phyloP scores from a whole-genome alignment of 2,888 invertebrate species.

The Phrixothrix hirtus region DNA sequence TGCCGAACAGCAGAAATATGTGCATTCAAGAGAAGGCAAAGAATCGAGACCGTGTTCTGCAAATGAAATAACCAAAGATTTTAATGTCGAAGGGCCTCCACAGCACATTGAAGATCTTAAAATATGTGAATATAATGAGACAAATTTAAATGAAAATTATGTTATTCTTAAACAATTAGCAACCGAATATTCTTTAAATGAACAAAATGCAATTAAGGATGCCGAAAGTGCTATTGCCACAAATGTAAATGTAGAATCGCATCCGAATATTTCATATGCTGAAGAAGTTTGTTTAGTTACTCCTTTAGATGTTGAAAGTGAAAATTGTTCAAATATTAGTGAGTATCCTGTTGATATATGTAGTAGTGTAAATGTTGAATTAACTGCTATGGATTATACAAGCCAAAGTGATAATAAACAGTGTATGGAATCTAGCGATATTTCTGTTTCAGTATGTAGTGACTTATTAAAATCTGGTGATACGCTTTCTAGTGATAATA shows the following conservation, averaged over 20 bases:
- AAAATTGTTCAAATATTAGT: conserved; percentile 53
- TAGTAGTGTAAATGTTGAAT: conserved; percentile 48
- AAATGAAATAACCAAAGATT: conserved; percentile 51
- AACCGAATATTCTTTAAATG: conserved; percentile 49
- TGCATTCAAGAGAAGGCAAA: conserved; percentile 63
- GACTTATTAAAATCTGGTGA: conserved; percentile 48
- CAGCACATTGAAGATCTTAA: conserved; percentile 49
- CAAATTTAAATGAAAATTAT: conserved; percentile 50
- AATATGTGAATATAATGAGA: conserved; percentile 38
- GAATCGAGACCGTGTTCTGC: conserved; percentile 62
- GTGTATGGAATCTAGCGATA: conserved; percentile 35
- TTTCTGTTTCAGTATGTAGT: conserved; percentile 38
- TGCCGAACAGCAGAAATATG: conserved; percentile 76
- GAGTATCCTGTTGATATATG: conserved; percentile 54
- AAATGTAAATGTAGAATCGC: conserved; percentile 5
- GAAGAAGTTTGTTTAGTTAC: conserved; percentile 55
- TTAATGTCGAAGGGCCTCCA: conserved; percentile 62
- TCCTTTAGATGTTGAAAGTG: conserved; percentile 53
- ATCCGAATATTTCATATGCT: conserved; percentile 53
- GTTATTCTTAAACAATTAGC: conserved; percentile 54
- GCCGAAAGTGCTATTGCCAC: conserved; percentile 5
- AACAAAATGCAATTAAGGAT: conserved; percentile 36
- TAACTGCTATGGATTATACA: conserved; percentile 46
- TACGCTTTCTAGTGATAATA: conserved; percentile 47
- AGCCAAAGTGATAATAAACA: conserved; percentile 29